phyloP scores from a whole-genome alignment of 2,888 invertebrate genomes.

The Hirtodrosophila alboralis region DNA sequence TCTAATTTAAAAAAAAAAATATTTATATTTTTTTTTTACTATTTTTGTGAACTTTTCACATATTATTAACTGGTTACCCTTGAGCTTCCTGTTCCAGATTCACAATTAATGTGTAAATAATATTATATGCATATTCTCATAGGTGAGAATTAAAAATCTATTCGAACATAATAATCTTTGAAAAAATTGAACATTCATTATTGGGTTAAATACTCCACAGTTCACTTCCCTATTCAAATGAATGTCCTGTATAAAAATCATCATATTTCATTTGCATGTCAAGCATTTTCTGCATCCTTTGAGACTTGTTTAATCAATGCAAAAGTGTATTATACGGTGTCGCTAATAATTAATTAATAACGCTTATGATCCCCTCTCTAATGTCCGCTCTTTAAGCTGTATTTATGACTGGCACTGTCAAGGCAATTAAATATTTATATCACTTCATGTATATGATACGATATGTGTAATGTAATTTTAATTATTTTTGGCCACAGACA shows the following conservation, averaged over 20 bases:
- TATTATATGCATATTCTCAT: too few species aligned
- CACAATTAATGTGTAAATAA: too few species aligned
- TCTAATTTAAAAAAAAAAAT: too few species aligned
- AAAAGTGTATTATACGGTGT: slow-evolving; percentile 6
- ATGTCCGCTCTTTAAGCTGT: slow-evolving; percentile 1
- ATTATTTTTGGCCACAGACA: slow-evolving; percentile 43
- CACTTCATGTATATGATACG: slow-evolving; percentile 29
- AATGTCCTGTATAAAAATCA: slow-evolving; percentile 4
- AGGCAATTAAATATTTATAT: slow-evolving; percentile 61
- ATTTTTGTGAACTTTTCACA: too few species aligned
- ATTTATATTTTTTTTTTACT: too few species aligned
- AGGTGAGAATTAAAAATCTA: too few species aligned
- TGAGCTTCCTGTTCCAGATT: too few species aligned
- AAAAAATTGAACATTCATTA: too few species aligned
- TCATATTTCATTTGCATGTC: slow-evolving; percentile 43
- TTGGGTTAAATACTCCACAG: too few species aligned
- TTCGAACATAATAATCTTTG: too few species aligned
- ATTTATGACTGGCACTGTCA: slow-evolving; percentile 23
- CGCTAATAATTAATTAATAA: slow-evolving; percentile 58
- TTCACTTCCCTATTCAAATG: too few species aligned
- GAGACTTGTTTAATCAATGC: slow-evolving; percentile 12
- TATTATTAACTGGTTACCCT: too few species aligned
- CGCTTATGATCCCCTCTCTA: slow-evolving; percentile 1
- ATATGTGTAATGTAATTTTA: slow-evolving; percentile 57
- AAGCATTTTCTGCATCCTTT: slow-evolving; percentile 27